These are phyloP conservation scores for Ashinkailepas kermadecensis DNA, from an alignment of 2,888 invertebrate species.

Conservation along the genomic window DNA sequence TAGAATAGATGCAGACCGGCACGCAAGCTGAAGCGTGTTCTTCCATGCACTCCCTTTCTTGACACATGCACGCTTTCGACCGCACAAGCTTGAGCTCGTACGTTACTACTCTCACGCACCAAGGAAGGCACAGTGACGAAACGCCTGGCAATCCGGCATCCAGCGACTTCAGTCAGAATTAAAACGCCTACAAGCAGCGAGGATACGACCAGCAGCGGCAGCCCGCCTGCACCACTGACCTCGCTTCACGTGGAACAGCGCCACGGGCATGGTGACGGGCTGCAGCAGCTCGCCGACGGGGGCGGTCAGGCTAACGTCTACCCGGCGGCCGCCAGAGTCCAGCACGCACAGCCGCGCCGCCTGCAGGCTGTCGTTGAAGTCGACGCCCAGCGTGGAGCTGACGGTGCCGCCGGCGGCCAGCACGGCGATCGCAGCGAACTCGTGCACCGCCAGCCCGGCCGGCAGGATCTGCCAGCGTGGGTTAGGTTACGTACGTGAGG, in stretches of 20 bases:
- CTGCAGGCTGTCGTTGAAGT: constrained; percentile 89
- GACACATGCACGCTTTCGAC: too few species aligned
- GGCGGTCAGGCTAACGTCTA: constrained; percentile 55
- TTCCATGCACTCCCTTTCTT: too few species aligned
- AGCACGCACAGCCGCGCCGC: constrained; percentile 64
- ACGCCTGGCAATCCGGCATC: too few species aligned
- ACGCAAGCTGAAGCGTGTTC: too few species aligned
- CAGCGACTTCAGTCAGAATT: too few species aligned
- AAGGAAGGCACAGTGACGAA: too few species aligned
- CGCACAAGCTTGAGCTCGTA: too few species aligned
- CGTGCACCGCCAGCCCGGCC: constrained; percentile 64
- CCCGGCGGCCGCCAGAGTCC: constrained; percentile 42
- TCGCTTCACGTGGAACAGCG: constrained; percentile 61
- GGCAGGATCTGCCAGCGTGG: constrained; percentile 52
- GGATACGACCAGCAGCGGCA: too few species aligned
- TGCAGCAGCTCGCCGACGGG: constrained; percentile 80
- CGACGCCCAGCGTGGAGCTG: constrained; percentile 67
- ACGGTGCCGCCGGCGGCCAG: constrained; percentile 58
- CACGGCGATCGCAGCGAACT: constrained; percentile 59
- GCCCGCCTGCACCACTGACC: neutral
- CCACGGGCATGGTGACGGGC: constrained; percentile 64
- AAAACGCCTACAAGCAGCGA: too few species aligned
- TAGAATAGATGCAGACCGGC: too few species aligned
- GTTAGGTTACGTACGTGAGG: neutral
- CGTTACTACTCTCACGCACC: too few species aligned